Base-by-base conservation (phyloP, 2,113 vertebrate genomes). In the Indri indri region DNA sequence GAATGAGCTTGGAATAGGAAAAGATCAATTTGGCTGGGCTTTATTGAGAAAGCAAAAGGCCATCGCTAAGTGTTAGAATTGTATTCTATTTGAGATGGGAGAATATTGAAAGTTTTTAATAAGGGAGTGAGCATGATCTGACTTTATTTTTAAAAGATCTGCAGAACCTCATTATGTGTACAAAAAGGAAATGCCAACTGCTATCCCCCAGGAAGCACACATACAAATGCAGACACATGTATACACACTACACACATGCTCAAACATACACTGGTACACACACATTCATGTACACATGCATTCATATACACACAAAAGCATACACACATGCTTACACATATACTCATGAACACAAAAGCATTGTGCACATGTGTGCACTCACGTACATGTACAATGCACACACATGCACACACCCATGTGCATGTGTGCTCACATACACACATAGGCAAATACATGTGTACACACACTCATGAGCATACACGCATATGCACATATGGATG, bases 141-240 rank as follows among this genome's bases (percentile, higher is more conserved):
- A 71, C 37, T 83, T 80, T 79, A 77, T 85, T 68, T 93, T 93
- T 74, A 82, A 94, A 82, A 50, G n/a, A 87, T 34, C 9, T 77
- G 73, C 12, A 95, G 7, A 91, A 70, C 34, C 42, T 88, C n/a
- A 86, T 63, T 42, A 61, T 66, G 13, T 37, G 3, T 59, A 81
- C 45, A 40, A 66, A 96, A 96, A 70, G 30, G 32, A 74, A 88
- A 94, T 74, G 54, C 45, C 17, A 57, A 54, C 4, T 61, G 73
- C 2, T 71, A 10, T 80, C 1, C 18, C 57, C 52, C 81, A 83
- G n/a, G n/a, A 95, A 97, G 18, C 22, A 27, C 1, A 37, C 20
- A 52, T 40, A 30, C 37, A 66, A 54, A 76, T 37, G 52, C 18
- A 83, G 27, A 23, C 8, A 47, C 0, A 2, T 32, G 47, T 14